These are phyloP conservation scores for Anneissia japonica DNA, from an alignment of 35 echinoderm and acorn worm species.

Conservation along the genomic window DNA sequence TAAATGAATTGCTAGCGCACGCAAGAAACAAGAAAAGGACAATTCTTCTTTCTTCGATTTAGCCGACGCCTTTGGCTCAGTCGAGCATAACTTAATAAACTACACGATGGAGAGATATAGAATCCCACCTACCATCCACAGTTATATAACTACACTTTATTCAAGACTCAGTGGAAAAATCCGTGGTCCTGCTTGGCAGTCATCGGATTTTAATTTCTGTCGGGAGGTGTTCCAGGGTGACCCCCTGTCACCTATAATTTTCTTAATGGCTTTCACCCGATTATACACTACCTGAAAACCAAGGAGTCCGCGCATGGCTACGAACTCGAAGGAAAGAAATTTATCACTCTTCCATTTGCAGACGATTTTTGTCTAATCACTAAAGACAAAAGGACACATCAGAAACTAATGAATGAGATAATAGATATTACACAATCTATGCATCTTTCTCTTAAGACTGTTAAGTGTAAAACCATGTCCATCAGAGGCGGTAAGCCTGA, in stretches of 20 bases:
- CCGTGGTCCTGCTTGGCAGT: slow-evolving; percentile 11
- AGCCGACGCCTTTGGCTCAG: slow-evolving; percentile 28
- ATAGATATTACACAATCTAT: background rate
- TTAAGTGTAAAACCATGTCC: slow-evolving; percentile 35
- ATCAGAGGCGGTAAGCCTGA: background rate
- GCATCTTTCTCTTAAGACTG: slow-evolving; percentile 21
- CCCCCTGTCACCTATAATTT: slow-evolving; percentile 47
- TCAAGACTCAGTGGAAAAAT: slow-evolving; percentile 25
- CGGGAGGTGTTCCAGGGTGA: slow-evolving; percentile 49
- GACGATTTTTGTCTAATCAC: slow-evolving; percentile 54
- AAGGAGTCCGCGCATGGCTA: slow-evolving; percentile 14
- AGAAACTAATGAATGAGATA: slow-evolving; percentile 27
- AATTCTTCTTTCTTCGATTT: slow-evolving; percentile 37
- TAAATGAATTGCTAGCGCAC: slow-evolving; percentile 30
- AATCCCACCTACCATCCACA: background rate
- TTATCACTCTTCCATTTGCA: slow-evolving; percentile 38
- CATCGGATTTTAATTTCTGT: slow-evolving; percentile 12
- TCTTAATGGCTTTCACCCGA: slow-evolving; percentile 27
- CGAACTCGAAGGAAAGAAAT: slow-evolving; percentile 23
- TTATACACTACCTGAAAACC: slow-evolving; percentile 23
- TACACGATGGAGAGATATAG: slow-evolving; percentile 8
- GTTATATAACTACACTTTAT: slow-evolving; percentile 24
- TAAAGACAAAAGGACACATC: slow-evolving; percentile 25
- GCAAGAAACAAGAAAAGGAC: slow-evolving; percentile 35
- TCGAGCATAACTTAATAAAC: slow-evolving; percentile 35